These are phyloP conservation scores for Mesocentrotus franciscanus DNA, from an alignment of 53 echinoderm and acorn worm genomes.

Conservation along the genomic window DNA sequence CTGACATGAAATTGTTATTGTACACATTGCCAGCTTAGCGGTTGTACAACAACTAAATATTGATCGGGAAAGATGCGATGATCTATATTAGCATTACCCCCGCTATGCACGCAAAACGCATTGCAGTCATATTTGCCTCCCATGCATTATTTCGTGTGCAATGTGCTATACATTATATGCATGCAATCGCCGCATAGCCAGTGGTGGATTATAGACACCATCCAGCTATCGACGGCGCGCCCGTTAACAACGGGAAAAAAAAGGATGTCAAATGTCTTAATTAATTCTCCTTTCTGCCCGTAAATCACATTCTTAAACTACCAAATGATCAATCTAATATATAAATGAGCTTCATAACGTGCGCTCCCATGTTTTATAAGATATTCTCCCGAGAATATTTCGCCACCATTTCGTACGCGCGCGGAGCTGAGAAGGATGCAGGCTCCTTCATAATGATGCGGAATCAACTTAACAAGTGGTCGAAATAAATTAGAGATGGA, in stretches of 20 bases:
- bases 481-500: conserved; percentile 36
- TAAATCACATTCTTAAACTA: background rate
- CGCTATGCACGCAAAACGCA: conserved; percentile 14
- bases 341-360: background rate
- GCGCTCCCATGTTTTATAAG: background rate
- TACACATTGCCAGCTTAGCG: conserved; percentile 58
- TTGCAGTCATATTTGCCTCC: conserved; percentile 8
- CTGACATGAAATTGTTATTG: conserved; percentile 43
- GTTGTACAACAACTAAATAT: conserved; percentile 57
- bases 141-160: background rate
- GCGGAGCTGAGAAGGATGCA: background rate
- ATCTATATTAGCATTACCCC: conserved; percentile 24
- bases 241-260: background rate
- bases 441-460: background rate
- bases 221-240: conserved; percentile 10
- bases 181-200: background rate
- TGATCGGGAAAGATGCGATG: conserved; percentile 34
- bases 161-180: background rate
- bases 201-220: background rate
- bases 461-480: conserved; percentile 58
- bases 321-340: background rate
- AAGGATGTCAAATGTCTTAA: background rate
- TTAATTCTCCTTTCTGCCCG: background rate
- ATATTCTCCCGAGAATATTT: background rate
- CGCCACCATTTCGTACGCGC: background rate